Evolutionary conservation across 2,888 invertebrate species (phyloP), one percentile per base, ranked within the genome.

Genomic region (Scaptodrosophila latifasciaeformis): DNA sequence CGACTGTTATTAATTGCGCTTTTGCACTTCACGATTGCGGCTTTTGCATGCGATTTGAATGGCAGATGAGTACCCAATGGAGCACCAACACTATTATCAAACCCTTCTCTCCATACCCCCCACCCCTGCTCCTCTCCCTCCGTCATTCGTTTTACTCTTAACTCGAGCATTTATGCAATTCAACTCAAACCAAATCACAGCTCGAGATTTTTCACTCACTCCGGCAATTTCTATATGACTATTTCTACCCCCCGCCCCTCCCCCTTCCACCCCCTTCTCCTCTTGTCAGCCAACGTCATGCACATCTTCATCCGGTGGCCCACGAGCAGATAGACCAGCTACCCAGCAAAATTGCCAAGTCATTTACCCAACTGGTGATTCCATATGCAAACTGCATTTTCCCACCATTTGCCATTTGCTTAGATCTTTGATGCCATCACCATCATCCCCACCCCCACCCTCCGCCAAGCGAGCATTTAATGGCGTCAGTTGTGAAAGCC

Each of bases 1-100:
- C 24, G 65, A 46, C 69, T 68, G 69, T 58, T 69, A 67, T 67
- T 67, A 67, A 67, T 67, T 67, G 69, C 69, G 65, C 65, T 67
- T 62, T 67, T 67, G 67, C 67, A 68, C 67, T 67, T 65, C 59
- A 65, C 69, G 59, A 59, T 68, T 65, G 62, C 17, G 55, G 53
- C 51, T 56, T 46, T 47, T 50, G 68, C 56, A 50, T 57, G 68
- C 53, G 51, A 55, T 24, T 58, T 64, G 63, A 53, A 58, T 66
- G 59, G 30, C 49, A 56, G 59, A 65, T 65, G 65, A 54, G 57
- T 48, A 29, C 46, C 49, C 40, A 15, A 12, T 15, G 7, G 17
- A 37, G 1, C 12, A 17, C 17, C 1, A 15, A 18, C 37, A 18
- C 10, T 9, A 15, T 12, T 9, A 18, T 10, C 30, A 30, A 21